phyloP scores from a whole-genome alignment of 2,113 vertebrate species.

The Rhinopomastus cyanomelas region DNA sequence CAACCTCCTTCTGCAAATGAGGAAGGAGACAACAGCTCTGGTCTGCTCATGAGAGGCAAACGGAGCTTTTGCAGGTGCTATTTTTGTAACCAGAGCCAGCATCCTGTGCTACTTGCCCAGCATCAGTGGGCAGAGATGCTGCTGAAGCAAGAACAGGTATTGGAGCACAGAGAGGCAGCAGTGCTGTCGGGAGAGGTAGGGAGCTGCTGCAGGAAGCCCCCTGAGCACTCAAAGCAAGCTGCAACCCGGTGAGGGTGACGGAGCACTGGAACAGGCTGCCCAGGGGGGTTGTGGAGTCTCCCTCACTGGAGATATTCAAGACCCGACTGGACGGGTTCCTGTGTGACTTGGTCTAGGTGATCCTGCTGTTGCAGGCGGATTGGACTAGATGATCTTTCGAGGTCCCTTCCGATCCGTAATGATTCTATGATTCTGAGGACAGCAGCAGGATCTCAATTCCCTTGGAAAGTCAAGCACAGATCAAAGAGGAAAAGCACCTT shows the following conservation, averaged over 20 bases:
- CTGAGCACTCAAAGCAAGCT: background rate
- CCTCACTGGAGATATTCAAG: too few species aligned
- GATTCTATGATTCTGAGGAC: background rate
- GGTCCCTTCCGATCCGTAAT: too few species aligned
- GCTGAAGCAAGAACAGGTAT: background rate
- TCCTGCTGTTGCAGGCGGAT: too few species aligned
- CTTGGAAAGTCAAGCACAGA: background rate
- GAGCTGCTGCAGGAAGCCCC: background rate
- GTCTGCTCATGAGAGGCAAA: background rate
- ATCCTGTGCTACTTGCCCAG: background rate
- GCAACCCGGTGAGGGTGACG: too few species aligned
- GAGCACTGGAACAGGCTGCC: too few species aligned
- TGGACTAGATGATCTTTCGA: too few species aligned
- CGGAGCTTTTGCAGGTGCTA: background rate
- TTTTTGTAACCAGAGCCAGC: background rate
- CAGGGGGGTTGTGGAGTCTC: too few species aligned
- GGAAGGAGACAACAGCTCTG: background rate
- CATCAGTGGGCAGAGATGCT: background rate
- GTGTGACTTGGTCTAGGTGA: too few species aligned
- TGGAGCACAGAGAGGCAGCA: background rate
- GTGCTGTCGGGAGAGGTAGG: background rate
- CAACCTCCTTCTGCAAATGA: constrained; percentile 1
- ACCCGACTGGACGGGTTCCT: too few species aligned
- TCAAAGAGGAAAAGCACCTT: background rate
- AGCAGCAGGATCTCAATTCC: background rate